These are phyloP conservation scores for Drosophila melanogaster DNA, from an alignment of 1,140 invertebrate species.

Conservation along the genomic window Release_6_plus_ISO1_MT NT_037436.4:3731001-3731500, in stretches of 20 bases:
- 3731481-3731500: constrained; percentile 44
- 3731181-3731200: constrained; percentile 82
- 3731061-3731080: constrained; percentile 1
- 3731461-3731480: constrained; percentile 14
- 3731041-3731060: constrained; percentile 6
- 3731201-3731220: constrained; percentile 78
- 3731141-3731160: constrained; percentile 42
- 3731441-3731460: neutral
- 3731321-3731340: no score
- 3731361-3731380: no score
- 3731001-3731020: constrained; percentile 36
- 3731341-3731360: no score
- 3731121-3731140: constrained; percentile 11
- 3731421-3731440: neutral
- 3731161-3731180: constrained; percentile 72
- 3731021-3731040: constrained; percentile 34
- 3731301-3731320: no score
- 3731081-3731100: constrained; percentile 2
- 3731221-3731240: constrained; percentile 59
- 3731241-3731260: constrained; percentile 25
- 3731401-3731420: no score
- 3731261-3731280: neutral
- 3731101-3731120: neutral
- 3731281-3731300: neutral
- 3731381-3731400: no score